Conservation (phyloP, 1,140 invertebrate species). For the Neodiprion lecontei region DNA sequence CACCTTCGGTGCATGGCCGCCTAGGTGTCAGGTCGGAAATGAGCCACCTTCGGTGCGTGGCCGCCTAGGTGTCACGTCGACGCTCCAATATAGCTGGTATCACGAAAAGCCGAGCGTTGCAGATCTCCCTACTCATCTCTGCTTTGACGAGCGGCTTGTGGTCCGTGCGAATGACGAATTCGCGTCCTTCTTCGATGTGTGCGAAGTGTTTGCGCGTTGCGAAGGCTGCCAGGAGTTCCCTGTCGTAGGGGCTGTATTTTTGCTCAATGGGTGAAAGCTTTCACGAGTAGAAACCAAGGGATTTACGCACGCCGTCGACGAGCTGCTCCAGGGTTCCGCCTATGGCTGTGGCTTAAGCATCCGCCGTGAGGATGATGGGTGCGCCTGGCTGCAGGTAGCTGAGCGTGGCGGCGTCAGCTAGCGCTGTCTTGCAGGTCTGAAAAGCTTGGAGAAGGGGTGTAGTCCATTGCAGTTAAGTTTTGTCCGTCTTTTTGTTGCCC, state of each 20-base stretch:
- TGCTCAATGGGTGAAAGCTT: slow-evolving; percentile 28
- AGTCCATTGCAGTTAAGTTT: slow-evolving; percentile 25
- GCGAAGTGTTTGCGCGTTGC: slow-evolving; percentile 28
- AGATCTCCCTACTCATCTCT: too few species aligned
- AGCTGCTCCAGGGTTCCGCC: slow-evolving; percentile 25
- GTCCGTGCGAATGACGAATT: slow-evolving; percentile 45
- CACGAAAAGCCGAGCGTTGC: too few species aligned
- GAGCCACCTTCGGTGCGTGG: too few species aligned
- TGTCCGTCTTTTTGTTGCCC: slow-evolving; percentile 26
- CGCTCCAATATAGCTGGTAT: too few species aligned
- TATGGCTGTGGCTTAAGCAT: slow-evolving; percentile 29
- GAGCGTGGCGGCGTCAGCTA: slow-evolving; percentile 22
- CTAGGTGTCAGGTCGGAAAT: too few species aligned
- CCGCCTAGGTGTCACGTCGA: too few species aligned
- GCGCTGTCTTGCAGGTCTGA: slow-evolving; percentile 23
- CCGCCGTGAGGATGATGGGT: slow-evolving; percentile 29
- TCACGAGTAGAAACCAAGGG: slow-evolving; percentile 35
- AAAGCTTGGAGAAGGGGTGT: slow-evolving; percentile 9
- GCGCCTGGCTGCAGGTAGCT: slow-evolving; percentile 3
- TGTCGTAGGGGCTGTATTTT: slow-evolving; percentile 31
- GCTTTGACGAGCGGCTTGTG: slow-evolving; percentile 42
- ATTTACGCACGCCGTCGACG: slow-evolving; percentile 7
- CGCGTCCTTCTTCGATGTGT: slow-evolving; percentile 28
- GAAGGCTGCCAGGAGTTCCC: slow-evolving; percentile 42
- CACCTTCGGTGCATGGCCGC: too few species aligned